phyloP scores from a whole-genome alignment of 2,797 vertebrate species.

The Pagetopsis macropterus region DNA sequence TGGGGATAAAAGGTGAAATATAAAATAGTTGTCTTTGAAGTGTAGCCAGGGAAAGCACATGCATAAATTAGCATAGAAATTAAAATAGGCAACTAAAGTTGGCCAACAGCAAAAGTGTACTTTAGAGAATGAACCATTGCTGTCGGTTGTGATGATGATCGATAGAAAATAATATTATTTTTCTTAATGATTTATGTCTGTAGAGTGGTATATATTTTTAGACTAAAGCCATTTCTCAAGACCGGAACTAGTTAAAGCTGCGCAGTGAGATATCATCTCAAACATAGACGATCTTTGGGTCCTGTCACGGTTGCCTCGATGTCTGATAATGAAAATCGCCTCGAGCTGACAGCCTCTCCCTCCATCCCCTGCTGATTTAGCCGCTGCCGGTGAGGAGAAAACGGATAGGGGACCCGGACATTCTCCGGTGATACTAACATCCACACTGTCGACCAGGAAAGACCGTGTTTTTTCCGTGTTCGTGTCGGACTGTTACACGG shows the following conservation, averaged over 20 bases:
- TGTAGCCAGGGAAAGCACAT: fast-evolving
- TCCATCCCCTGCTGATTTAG: conserved; percentile 17
- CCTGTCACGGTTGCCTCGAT: conserved; percentile 54
- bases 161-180: neutral
- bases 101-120: no score
- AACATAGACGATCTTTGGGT: conserved; percentile 21
- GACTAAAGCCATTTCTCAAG: neutral
- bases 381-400: neutral
- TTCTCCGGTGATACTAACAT: neutral
- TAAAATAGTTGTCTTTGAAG: neutral
- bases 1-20: neutral
- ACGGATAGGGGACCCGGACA: neutral
- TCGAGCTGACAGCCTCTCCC: conserved; percentile 13
- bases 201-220: neutral
- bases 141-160: neutral
- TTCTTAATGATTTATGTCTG: neutral
- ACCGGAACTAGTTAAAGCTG: neutral
- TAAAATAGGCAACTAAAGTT: neutral
- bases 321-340: conserved; percentile 20
- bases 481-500: conserved; percentile 29
- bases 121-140: neutral
- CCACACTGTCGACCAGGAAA: neutral
- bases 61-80: neutral
- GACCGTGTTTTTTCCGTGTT: conserved; percentile 32
- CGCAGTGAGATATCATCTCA: conserved; percentile 22